Conservation (phyloP, 2,797 vertebrate species). For the Ataeniobius toweri region DNA sequence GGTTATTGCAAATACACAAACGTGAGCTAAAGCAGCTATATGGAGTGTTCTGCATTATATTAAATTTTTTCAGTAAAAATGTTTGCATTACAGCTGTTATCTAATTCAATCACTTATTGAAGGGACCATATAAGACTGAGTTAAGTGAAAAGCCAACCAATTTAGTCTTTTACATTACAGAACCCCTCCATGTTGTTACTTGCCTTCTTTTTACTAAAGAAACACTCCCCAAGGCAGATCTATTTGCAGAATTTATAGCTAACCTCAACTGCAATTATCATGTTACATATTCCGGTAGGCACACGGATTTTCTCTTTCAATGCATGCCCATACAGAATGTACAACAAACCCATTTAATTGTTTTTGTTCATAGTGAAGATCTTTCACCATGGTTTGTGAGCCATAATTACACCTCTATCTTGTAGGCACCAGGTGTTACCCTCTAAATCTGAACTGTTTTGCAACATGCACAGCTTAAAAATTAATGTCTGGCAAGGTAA, state of each 20-base stretch:
- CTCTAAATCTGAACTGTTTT: not conserved
- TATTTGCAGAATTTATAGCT: not conserved
- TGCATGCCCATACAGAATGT: not conserved
- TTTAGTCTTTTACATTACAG: not conserved
- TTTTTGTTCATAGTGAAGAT: not conserved
- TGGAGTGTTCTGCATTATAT: not conserved
- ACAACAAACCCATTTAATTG: not conserved
- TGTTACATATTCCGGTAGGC: not conserved
- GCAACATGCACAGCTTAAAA: not conserved
- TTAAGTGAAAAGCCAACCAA: not conserved
- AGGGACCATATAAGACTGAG: not conserved
- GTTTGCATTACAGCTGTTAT: not conserved
- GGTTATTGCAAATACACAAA: not conserved
- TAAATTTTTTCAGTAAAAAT: not conserved
- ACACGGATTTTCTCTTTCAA: not conserved
- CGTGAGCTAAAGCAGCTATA: not conserved
- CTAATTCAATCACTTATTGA: not conserved
- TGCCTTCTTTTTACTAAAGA: not conserved
- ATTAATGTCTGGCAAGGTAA: not conserved
- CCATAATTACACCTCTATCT: not conserved
- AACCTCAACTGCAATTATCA: not conserved
- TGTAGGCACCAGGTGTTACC: not conserved
- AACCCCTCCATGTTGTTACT: not conserved
- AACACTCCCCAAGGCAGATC: not conserved
- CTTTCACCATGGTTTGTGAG: not conserved